These are phyloP conservation scores for Bubo blakistoni DNA, from an alignment of 2,113 vertebrate genomes.

Conservation along the genomic window DNA sequence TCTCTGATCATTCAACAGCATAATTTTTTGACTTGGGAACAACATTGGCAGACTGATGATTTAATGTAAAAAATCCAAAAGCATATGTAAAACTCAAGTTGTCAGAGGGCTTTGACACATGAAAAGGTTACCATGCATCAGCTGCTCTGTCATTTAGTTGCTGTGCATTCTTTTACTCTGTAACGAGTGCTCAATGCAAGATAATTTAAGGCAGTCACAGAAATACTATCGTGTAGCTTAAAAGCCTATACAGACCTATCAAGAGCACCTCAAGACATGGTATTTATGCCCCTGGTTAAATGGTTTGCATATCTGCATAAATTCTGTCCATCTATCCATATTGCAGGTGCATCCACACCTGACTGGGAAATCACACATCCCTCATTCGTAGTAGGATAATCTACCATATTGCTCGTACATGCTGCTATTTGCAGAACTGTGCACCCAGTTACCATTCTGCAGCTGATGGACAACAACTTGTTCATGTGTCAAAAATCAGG, in stretches of 20 bases:
- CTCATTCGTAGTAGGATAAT: background rate
- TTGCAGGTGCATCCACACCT: background rate
- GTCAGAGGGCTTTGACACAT: background rate
- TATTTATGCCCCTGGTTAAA: background rate
- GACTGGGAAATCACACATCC: background rate
- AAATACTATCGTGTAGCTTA: background rate
- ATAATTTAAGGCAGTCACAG: background rate
- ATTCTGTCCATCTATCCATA: background rate
- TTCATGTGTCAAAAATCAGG: background rate
- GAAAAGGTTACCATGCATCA: background rate
- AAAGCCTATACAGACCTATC: background rate
- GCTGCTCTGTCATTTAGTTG: background rate
- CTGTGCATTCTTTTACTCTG: background rate
- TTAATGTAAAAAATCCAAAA: conserved; percentile 20
- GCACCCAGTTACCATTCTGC: background rate
- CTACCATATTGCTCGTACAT: background rate
- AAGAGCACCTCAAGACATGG: background rate
- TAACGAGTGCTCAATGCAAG: background rate
- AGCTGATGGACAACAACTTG: background rate
- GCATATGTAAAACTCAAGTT: conserved; percentile 15
- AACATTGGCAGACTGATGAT: background rate
- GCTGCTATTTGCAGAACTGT: background rate
- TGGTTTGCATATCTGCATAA: background rate
- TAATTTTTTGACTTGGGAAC: background rate
- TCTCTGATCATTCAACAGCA: background rate